Evolutionary conservation across 1,140 invertebrate genomes (phyloP).

Genomic region (Sitobion miscanthi): DNA sequence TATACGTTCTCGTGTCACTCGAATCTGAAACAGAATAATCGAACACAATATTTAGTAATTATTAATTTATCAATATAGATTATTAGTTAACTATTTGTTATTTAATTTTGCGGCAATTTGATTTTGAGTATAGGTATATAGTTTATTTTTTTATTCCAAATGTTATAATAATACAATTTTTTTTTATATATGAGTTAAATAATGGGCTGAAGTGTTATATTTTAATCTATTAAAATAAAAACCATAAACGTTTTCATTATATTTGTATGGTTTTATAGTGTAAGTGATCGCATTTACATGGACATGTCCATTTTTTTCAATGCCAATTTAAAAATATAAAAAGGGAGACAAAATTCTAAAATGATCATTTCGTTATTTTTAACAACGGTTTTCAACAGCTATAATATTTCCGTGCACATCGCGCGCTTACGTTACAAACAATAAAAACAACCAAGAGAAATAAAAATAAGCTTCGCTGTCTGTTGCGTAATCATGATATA

Average conservation of each 20-base stretch:
- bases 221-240: neutral
- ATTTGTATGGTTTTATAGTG: neutral
- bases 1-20: neutral
- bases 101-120: neutral
- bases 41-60: neutral
- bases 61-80: neutral
- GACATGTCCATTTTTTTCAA: neutral
- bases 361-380: constrained; percentile 18
- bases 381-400: constrained; percentile 33
- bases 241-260: neutral
- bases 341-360: neutral
- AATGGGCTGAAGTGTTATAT: neutral
- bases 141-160: neutral
- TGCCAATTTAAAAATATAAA: constrained; percentile 20
- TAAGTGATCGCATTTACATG: neutral
- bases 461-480: constrained; percentile 12
- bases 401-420: neutral
- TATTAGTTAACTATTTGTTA: neutral
- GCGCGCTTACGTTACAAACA: neutral
- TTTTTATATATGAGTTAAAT: neutral
- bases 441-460: constrained; percentile 3
- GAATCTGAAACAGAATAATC: neutral
- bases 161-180: neutral
- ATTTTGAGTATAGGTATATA: neutral
- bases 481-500: neutral